phyloP scores from a whole-genome alignment of 2,797 vertebrate genomes.

The Phataginus tricuspis region DNA sequence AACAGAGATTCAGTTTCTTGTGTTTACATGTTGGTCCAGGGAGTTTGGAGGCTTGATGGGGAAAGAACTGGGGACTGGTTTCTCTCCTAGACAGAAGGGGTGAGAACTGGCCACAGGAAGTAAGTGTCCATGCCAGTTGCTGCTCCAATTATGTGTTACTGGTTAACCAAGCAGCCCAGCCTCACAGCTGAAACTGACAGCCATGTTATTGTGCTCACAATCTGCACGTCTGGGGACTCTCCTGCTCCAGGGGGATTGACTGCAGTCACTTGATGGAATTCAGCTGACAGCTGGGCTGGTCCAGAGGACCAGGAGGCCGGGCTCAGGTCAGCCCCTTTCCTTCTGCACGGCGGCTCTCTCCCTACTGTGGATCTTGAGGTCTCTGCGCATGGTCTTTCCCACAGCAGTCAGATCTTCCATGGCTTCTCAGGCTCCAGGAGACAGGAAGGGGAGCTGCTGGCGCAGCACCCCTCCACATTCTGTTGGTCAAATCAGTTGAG shows the following conservation, averaged over 20 bases:
- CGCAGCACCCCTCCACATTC: neutral
- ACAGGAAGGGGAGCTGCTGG: neutral
- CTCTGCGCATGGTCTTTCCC: neutral
- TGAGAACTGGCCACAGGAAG: neutral
- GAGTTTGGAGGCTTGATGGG: neutral
- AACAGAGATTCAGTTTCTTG: neutral
- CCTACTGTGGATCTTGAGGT: no score
- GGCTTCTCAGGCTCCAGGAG: neutral
- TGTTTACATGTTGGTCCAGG: neutral
- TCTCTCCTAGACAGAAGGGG: neutral
- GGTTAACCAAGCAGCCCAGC: neutral
- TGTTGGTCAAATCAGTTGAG: neutral
- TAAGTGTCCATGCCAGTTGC: fast-evolving
- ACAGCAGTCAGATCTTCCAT: neutral
- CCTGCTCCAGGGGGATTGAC: neutral
- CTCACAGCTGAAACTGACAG: neutral
- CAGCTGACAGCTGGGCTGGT: neutral
- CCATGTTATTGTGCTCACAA: neutral
- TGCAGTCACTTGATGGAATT: neutral
- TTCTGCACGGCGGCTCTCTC: neutral
- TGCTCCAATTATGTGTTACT: no score
- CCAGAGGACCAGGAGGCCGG: neutral
- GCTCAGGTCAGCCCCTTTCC: no score
- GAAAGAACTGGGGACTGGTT: neutral
- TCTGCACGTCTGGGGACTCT: neutral